Evolutionary conservation across 1,140 invertebrate species (phyloP).

Genomic region (Apolygus lucorum): DNA sequence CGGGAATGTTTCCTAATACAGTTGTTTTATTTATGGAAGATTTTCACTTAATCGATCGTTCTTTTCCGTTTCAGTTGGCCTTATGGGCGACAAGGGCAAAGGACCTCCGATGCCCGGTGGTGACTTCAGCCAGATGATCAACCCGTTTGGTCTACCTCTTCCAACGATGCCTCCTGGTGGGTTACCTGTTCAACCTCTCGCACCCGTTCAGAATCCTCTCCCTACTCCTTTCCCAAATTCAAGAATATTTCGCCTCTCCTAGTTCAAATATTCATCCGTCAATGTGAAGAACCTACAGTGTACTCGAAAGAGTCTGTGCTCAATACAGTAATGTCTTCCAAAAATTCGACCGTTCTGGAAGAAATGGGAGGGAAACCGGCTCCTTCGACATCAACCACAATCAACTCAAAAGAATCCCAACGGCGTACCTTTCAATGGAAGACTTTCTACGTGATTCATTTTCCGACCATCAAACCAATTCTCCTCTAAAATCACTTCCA

Average conservation of each 20-base stretch:
- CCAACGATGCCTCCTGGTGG: slow-evolving; percentile 3
- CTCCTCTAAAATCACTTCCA: too few species aligned
- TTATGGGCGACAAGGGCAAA: slow-evolving; percentile 15
- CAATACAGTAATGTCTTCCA: background rate
- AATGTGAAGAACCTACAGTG: too few species aligned
- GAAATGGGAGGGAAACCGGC: background rate
- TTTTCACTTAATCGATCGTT: background rate
- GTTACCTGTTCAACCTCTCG: background rate
- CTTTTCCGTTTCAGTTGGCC: background rate
- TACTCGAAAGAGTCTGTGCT: too few species aligned
- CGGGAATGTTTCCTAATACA: too few species aligned
- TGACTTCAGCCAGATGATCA: slow-evolving; percentile 4
- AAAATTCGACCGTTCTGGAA: background rate
- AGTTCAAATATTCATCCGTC: too few species aligned
- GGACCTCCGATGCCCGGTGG: background rate
- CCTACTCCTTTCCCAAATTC: background rate
- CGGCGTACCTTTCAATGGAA: too few species aligned
- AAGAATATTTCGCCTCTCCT: background rate
- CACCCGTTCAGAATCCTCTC: background rate
- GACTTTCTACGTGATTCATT: too few species aligned
- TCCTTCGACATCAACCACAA: too few species aligned
- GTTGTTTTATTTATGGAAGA: background rate
- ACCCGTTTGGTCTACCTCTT: slow-evolving; percentile 11
- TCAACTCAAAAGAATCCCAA: too few species aligned
- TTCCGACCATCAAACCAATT: too few species aligned